Percentiles rank a stretch among this genome's conserved stretches.
phyloP scores from a whole-genome alignment of 2,888 invertebrate genomes.

The Sympetrum striolatum region DNA sequence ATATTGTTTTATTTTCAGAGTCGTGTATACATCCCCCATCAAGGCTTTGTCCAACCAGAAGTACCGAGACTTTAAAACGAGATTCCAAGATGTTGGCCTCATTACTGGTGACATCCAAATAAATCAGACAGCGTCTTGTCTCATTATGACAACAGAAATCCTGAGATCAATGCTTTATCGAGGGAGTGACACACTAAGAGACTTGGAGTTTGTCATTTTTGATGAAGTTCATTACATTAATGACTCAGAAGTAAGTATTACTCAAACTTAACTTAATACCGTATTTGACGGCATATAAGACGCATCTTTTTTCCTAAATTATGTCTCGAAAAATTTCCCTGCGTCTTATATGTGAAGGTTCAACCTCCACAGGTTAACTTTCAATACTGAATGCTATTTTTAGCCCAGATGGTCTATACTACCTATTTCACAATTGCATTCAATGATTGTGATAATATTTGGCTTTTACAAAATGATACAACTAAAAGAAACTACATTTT shows the following conservation, averaged over 20 bases:
- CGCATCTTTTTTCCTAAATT: too few relatives aligned
- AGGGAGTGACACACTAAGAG: slow-evolving; percentile 92
- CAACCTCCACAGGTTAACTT: too few relatives aligned
- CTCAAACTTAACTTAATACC: neutral
- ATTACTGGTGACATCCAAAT: slow-evolving; percentile 96
- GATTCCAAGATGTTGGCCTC: slow-evolving; percentile 87
- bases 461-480: too few relatives aligned
- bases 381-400: too few relatives aligned
- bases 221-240: slow-evolving; percentile 99
- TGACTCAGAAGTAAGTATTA: slow-evolving; percentile 78
- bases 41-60: slow-evolving; percentile 99
- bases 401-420: too few relatives aligned
- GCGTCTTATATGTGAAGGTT: too few relatives aligned
- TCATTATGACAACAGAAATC: slow-evolving; percentile 99
- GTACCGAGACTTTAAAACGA: slow-evolving; percentile 93
- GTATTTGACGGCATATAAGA: too few relatives aligned
- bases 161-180: slow-evolving; percentile 93
- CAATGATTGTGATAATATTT: too few relatives aligned
- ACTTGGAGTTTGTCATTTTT: slow-evolving; percentile 98
- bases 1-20: slow-evolving; percentile 60
- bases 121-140: slow-evolving; percentile 89
- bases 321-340: too few relatives aligned
- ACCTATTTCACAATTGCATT: too few relatives aligned
- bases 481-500: too few relatives aligned
- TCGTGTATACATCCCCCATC: slow-evolving; percentile 98